Base-by-base conservation (phyloP, 2,797 vertebrate genomes). In the Margarornis squamiger region DNA sequence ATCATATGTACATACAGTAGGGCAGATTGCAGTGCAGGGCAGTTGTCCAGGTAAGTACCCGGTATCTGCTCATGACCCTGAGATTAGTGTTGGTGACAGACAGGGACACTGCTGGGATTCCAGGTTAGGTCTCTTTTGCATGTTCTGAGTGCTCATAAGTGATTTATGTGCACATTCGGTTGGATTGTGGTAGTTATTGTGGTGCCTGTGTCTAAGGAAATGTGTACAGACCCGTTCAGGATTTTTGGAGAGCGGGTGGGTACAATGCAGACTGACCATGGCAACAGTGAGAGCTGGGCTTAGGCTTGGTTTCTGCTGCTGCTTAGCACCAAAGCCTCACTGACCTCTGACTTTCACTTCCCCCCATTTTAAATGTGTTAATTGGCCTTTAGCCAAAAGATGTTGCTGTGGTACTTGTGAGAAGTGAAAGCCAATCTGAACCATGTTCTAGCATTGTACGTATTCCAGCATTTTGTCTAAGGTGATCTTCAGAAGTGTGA, bases 401-500 rank as follows among this genome's bases (percentile, higher is more conserved):
- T 66, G 39, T 51, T 82, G 63, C n/a, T 82, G n/a, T 61, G 0
- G 1, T 62, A 12, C 27, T 30, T 32, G 48, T 80, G 16, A 13
- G 49, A 49, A n/a, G 30, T 36, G 30, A 58, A 72, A 72, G 54
- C 41, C 75, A 49, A 4, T 45, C 43, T 67, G 32, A 88, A 41
- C 29, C 8, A 27, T 1, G 1, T 32, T 48, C 7, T 11, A 19
- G 38, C 4, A 0, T 12, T 70, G n/a, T 36, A 2, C n/a, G 2
- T 41, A 24, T 39, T 52, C 46, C 45, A 61, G 52, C 46, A 10
- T 34, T 90, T 86, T 45, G n/a, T 54, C 32, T 49, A 32, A 59
- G 14, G 29, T 71, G 76, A 54, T 78, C 36, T 79, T 68, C 45
- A 63, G 68, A 80, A 73, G 59, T 0, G 0, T 46, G 48, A 19